Evolutionary conservation across 2,113 vertebrate genomes (phyloP).

Genomic region (Parotia lawesii): DNA sequence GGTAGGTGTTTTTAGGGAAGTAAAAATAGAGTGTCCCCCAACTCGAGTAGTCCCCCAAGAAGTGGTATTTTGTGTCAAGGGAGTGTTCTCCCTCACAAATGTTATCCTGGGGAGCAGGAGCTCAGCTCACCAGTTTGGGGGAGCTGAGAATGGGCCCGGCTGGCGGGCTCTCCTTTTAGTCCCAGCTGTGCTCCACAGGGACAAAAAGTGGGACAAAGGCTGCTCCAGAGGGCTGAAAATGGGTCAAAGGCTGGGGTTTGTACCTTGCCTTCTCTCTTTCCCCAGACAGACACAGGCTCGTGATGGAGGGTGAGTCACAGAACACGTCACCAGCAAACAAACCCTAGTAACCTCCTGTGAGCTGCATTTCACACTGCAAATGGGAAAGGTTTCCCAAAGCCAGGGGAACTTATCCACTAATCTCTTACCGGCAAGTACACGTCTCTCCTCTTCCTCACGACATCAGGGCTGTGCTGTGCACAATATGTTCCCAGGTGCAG

Average conservation of each 20-base stretch:
- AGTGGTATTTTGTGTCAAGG: not conserved
- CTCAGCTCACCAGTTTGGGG: not conserved
- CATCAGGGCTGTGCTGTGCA: not conserved
- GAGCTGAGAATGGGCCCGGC: not conserved
- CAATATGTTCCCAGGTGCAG: fast-evolving
- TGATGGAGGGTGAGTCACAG: conserved; percentile 1
- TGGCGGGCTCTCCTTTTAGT: not conserved
- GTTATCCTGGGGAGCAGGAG: not conserved
- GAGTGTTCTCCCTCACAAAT: not conserved
- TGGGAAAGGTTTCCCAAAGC: not conserved
- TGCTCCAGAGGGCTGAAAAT: not conserved
- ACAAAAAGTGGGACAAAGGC: not conserved
- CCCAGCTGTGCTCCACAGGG: not conserved
- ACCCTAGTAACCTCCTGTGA: conserved; percentile 20
- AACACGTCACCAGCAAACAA: conserved; percentile 9
- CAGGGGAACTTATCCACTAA: not conserved
- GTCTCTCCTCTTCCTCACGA: not conserved
- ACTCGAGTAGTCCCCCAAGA: not conserved
- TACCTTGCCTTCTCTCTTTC: not conserved
- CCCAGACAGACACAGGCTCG: not conserved
- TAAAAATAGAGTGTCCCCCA: not conserved
- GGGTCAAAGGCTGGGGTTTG: not conserved
- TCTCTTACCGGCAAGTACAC: fast-evolving
- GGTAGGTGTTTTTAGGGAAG: not conserved
- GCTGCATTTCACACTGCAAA: not conserved